Evolutionary conservation across 1,140 invertebrate species (phyloP).

Genomic region (Zophobas atratus): DNA sequence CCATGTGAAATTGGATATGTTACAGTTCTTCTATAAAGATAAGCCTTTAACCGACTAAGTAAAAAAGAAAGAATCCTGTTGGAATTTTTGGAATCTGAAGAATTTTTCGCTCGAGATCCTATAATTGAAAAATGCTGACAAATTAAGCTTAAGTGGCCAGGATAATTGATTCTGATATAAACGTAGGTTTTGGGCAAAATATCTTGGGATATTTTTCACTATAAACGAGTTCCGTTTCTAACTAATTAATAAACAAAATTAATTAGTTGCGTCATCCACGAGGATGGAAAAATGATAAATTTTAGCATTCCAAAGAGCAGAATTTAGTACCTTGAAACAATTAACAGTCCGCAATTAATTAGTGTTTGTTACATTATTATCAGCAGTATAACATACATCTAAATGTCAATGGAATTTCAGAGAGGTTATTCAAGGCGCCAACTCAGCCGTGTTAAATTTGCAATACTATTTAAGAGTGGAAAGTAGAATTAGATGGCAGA

Average conservation of each 20-base stretch:
- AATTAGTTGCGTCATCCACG: constrained; percentile 17
- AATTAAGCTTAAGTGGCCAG: constrained; percentile 2
- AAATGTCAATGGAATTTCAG: constrained; percentile 41
- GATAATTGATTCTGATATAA: constrained; percentile 13
- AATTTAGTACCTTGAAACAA: constrained; percentile 44
- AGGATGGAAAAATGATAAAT: constrained; percentile 11
- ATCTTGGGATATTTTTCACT: background rate
- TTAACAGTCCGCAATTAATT: constrained; percentile 31
- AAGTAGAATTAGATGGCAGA: background rate
- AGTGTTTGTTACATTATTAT: constrained; percentile 17
- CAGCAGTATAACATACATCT: background rate
- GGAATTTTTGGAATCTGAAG: background rate
- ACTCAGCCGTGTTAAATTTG: constrained; percentile 37
- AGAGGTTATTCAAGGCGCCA: constrained; percentile 37
- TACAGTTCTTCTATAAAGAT: constrained; percentile 9
- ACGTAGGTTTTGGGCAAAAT: constrained; percentile 1
- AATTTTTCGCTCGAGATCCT: background rate
- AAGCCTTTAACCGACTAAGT: background rate
- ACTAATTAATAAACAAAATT: constrained; percentile 29
- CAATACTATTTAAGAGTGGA: background rate
- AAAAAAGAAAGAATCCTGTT: background rate
- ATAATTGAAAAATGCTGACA: constrained; percentile 16
- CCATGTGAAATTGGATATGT: constrained; percentile 6
- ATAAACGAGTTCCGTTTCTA: constrained; percentile 14
- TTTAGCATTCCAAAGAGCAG: background rate